Evolutionary conservation across 2,888 invertebrate species (phyloP), one percentile per base, ranked within the genome.

Genomic region (Hirtodrosophila confusa): DNA sequence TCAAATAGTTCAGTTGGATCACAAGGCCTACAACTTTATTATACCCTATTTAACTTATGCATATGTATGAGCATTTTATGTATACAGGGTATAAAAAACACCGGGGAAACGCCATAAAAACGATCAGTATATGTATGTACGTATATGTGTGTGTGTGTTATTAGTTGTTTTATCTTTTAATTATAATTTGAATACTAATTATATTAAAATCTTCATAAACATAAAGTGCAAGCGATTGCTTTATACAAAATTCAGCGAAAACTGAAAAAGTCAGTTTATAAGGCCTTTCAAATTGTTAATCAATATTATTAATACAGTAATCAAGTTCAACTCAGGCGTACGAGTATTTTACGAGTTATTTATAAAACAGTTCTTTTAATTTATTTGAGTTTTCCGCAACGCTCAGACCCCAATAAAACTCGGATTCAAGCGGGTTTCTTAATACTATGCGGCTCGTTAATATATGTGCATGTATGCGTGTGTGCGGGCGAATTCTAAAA

Each of bases 381-480:
- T 71, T 69, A 67, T 70, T 65, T 49, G 51, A 83, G 65, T 82
- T 82, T 82, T 82, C 86, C 84, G 86, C 27, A 67, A 60, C 41
- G 39, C 45, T 43, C 2, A 31, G 39, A 45, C 17, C n/a, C 44
- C 45, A n/a, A 24, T 39, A 49, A 36, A 49, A 47, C 39, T 33
- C 40, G 39, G 10, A 31, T 27, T 6, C 24, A 54, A 56, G 39
- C 69, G 36, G 17, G 69, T 74, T 72, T 72, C 8, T 27, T 27
- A 27, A 27, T 27, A 27, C 27, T 27, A 27, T 44, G 17, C 31
- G 39, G 47, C 45, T 70, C 58, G 58, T 64, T 70, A 55, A 58
- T 35, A 12, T 36, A n/a, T 27, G 24, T 11, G 11, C 10, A n/a
- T 40, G 17, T 33, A n/a, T 31, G 24, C 29, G 33, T 17, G 31